These are phyloP conservation scores for Scomber japonicus DNA, from an alignment of 2,113 vertebrate genomes.

Conservation along the genomic window DNA sequence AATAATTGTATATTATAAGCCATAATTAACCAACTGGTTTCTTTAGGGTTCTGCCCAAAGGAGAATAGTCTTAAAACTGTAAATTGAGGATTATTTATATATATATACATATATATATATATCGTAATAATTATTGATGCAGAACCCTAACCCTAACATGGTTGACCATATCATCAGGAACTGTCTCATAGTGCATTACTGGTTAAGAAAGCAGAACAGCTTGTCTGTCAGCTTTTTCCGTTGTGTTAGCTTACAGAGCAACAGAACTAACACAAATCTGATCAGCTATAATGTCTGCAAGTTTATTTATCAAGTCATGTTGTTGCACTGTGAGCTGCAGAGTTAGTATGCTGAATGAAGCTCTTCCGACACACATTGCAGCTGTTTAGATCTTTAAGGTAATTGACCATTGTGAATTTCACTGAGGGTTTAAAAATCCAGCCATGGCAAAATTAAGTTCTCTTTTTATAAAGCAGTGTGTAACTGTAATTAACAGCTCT, in stretches of 20 bases:
- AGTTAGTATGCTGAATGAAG: constrained; percentile 3
- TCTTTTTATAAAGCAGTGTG: constrained; percentile 74
- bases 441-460: constrained; percentile 72
- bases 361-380: constrained; percentile 35
- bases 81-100: no score
- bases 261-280: constrained; percentile 10
- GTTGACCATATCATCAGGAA: no score
- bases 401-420: constrained; percentile 48
- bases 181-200: neutral
- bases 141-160: no score
- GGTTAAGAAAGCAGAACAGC: constrained; percentile 13
- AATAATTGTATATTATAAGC: no score
- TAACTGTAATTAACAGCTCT: constrained; percentile 85
- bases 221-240: neutral
- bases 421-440: constrained; percentile 56
- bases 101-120: no score
- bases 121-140: no score
- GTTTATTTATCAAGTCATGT: neutral
- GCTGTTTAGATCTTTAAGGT: constrained; percentile 36
- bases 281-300: constrained; percentile 6
- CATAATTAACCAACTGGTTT: no score
- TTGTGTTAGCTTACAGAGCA: neutral
- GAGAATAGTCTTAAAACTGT: no score
- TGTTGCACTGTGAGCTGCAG: no score
- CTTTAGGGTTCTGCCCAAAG: no score